Conservation (phyloP, 1,140 invertebrate genomes). For the Euschistus heros region DNA sequence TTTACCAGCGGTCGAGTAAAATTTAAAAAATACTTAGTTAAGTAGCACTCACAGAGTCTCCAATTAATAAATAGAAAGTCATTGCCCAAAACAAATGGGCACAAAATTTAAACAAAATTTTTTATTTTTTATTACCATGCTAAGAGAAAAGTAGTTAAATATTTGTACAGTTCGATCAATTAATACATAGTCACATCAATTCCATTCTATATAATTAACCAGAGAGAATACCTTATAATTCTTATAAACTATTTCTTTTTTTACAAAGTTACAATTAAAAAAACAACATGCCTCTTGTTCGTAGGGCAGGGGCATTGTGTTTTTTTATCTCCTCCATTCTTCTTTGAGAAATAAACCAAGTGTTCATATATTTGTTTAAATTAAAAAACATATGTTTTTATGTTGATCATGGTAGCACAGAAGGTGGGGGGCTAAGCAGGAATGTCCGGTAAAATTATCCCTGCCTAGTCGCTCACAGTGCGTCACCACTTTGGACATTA, state of each 20-base stretch:
- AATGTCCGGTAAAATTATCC: not conserved
- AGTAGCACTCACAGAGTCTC: conserved; percentile 16
- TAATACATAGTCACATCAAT: conserved; percentile 25
- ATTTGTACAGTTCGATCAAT: conserved; percentile 25
- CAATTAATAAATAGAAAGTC: conserved; percentile 12
- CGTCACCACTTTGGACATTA: conserved; percentile 34
- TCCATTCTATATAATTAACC: conserved; percentile 24
- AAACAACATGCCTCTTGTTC: conserved; percentile 6
- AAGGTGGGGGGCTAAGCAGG: conserved; percentile 8
- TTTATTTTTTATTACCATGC: not conserved
- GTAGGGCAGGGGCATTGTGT: conserved; percentile 10
- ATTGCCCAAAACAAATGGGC: not conserved
- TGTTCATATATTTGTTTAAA: conserved; percentile 21
- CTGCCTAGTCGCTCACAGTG: conserved; percentile 16
- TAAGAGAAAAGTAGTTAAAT: conserved; percentile 24
- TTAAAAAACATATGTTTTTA: conserved; percentile 3
- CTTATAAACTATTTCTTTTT: conserved; percentile 23
- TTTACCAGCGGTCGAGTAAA: not conserved
- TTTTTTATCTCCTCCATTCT: not conserved
- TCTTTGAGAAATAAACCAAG: conserved; percentile 17
- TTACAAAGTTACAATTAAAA: conserved; percentile 25
- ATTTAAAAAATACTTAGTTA: conserved; percentile 16
- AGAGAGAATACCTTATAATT: conserved; percentile 23
- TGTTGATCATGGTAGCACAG: not conserved
- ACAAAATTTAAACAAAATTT: conserved; percentile 2